phyloP scores from a whole-genome alignment of 1,140 invertebrate species.

The Wiebesia pumilae region DNA sequence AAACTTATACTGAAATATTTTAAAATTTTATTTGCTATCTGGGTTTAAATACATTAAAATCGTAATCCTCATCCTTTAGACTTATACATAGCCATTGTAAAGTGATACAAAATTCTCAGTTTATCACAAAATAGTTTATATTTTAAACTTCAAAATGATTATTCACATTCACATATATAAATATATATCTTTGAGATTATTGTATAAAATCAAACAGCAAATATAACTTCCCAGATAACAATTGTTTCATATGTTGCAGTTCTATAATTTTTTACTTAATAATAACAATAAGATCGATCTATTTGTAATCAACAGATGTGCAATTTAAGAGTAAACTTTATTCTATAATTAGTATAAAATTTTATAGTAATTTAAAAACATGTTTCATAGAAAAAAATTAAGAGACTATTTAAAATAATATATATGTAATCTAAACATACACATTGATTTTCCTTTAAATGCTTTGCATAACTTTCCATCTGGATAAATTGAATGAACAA shows the following conservation, averaged over 20 bases:
- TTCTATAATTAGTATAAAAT: too few species aligned
- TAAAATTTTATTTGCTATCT: neutral
- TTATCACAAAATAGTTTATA: constrained; percentile 1
- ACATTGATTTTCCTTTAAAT: neutral
- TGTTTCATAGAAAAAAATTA: neutral
- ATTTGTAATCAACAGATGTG: neutral
- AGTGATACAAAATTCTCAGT: neutral
- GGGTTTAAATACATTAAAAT: neutral
- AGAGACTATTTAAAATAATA: neutral
- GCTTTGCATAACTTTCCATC: neutral
- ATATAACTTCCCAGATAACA: neutral
- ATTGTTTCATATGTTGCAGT: neutral
- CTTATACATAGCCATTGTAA: too few species aligned
- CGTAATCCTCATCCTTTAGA: too few species aligned
- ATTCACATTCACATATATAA: neutral
- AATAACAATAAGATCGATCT: neutral
- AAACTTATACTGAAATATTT: neutral
- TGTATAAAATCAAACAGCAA: neutral
- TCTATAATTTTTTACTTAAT: neutral
- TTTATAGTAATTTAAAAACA: neutral
- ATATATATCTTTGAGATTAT: neutral
- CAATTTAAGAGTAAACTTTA: neutral
- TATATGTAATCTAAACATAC: neutral
- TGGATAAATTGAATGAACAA: neutral
- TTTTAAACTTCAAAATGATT: constrained; percentile 1